phyloP scores from a whole-genome alignment of 2,888 invertebrate genomes.

The Uropetala carovei region DNA sequence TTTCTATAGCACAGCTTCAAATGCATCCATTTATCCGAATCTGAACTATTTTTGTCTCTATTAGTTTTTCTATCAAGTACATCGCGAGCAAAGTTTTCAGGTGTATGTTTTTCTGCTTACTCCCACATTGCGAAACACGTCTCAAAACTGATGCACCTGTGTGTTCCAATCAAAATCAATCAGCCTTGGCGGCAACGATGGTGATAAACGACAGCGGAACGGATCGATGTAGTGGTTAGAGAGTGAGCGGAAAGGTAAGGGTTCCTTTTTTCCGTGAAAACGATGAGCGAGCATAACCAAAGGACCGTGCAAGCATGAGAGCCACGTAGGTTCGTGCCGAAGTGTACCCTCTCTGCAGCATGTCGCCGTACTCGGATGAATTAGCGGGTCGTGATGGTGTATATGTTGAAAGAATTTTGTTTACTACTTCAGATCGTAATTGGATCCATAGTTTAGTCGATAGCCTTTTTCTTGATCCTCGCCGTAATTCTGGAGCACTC shows the following conservation, averaged over 20 bases:
- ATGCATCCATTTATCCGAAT: no score
- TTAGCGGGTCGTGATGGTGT: constrained; percentile 14
- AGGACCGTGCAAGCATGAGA: constrained; percentile 13
- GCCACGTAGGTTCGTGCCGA: neutral
- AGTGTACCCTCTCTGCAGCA: neutral
- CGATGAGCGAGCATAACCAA: constrained; percentile 35
- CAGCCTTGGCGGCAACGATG: neutral
- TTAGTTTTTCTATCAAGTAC: no score
- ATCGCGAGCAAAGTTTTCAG: no score
- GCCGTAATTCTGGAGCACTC: no score
- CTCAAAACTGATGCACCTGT: no score
- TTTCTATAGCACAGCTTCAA: no score
- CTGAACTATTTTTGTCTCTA: no score
- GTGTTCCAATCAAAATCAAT: neutral
- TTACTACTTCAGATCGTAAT: neutral
- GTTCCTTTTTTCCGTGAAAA: neutral
- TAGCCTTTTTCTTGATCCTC: no score
- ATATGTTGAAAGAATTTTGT: neutral
- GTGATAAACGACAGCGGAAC: neutral
- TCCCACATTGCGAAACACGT: no score
- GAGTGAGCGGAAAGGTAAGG: neutral
- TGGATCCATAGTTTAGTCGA: neutral
- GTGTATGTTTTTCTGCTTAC: no score
- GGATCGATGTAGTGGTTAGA: neutral
- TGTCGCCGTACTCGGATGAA: neutral